Evolutionary conservation across 2,797 vertebrate genomes (phyloP).

Genomic region (Pteronotus mesoamericanus): DNA sequence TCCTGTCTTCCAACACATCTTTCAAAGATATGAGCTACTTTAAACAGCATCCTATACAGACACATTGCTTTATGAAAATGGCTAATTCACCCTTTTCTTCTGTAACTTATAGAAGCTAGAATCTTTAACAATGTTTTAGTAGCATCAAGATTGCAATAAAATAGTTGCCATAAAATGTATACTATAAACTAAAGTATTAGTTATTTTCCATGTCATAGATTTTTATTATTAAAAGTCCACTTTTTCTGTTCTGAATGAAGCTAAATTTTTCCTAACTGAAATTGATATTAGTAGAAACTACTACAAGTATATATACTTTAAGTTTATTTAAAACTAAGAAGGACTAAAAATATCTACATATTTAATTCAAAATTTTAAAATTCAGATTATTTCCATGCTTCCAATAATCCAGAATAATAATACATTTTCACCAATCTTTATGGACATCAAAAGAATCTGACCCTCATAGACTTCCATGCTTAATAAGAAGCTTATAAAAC

Average conservation of each 20-base stretch:
- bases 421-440: not conserved
- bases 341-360: not conserved
- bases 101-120: not conserved
- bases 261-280: not conserved
- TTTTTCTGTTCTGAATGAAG: not conserved
- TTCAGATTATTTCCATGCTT: not conserved
- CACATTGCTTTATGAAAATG: not conserved
- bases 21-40: not conserved
- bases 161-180: not conserved
- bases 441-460: not conserved
- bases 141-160: not conserved
- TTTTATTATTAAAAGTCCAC: constrained; percentile 9
- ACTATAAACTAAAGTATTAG: not conserved
- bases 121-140: not conserved
- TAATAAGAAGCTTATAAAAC: not conserved
- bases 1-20: not conserved
- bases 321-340: constrained; percentile 10
- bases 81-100: not conserved
- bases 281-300: not conserved
- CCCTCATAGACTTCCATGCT: not conserved
- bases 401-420: not conserved
- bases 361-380: constrained; percentile 22
- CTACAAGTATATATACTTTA: not conserved
- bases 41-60: not conserved
- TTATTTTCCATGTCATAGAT: not conserved